These are phyloP conservation scores for Heliothis peltigera DNA, from an alignment of 2,888 invertebrate species.

Conservation along the genomic window DNA sequence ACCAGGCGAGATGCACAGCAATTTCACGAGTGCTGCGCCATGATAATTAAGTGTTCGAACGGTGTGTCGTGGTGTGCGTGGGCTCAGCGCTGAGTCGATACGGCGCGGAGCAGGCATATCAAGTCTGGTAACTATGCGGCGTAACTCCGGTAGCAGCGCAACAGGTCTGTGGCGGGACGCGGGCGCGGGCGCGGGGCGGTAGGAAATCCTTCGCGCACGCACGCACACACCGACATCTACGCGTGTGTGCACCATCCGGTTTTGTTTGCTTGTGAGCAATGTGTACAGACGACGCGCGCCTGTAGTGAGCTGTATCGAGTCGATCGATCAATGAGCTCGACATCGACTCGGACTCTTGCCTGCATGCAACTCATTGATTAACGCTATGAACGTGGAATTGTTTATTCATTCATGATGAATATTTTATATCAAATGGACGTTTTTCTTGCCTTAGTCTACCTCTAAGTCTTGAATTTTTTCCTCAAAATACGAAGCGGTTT, in stretches of 20 bases:
- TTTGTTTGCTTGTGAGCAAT: slow-evolving; percentile 80
- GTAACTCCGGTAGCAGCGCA: slow-evolving; percentile 90
- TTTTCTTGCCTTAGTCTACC: slow-evolving; percentile 77
- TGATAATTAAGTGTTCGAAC: slow-evolving; percentile 85
- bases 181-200: slow-evolving; percentile 81
- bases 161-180: slow-evolving; percentile 87
- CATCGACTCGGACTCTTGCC: slow-evolving; percentile 84
- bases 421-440: slow-evolving; percentile 83
- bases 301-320: slow-evolving; percentile 82
- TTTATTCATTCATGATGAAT: slow-evolving; percentile 89
- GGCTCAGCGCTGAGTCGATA: slow-evolving; percentile 69
- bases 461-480: slow-evolving; percentile 55
- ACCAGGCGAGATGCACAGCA: slow-evolving; percentile 83
- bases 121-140: slow-evolving; percentile 90
- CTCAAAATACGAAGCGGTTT: slow-evolving; percentile 26
- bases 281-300: slow-evolving; percentile 69
- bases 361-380: slow-evolving; percentile 90
- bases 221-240: slow-evolving; percentile 73
- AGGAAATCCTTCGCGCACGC: slow-evolving; percentile 87
- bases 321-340: slow-evolving; percentile 90
- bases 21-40: slow-evolving; percentile 85
- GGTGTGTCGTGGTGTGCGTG: slow-evolving; percentile 80
- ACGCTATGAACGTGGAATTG: slow-evolving; percentile 89
- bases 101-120: slow-evolving; percentile 83
- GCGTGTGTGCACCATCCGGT: slow-evolving; percentile 87